Conservation (phyloP, 1,140 invertebrate species). For the Helicoverpa zea region DNA sequence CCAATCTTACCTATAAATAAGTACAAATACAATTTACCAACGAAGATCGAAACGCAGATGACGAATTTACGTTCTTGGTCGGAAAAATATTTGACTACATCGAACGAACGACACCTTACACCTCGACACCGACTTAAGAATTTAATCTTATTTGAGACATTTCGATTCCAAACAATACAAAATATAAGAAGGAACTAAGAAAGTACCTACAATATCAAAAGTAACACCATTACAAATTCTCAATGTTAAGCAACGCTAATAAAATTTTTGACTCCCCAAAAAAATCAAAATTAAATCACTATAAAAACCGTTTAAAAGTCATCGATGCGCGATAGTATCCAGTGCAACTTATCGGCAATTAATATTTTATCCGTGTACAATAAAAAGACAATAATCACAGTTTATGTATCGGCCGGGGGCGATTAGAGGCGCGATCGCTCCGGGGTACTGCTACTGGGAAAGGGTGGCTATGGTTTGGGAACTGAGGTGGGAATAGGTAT, state of each 20-base stretch:
- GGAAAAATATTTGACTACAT: too few relatives aligned
- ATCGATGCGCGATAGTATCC: conserved; percentile 17
- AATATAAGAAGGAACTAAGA: too few relatives aligned
- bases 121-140: too few relatives aligned
- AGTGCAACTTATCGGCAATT: conserved; percentile 51
- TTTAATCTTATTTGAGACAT: too few relatives aligned
- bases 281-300: conserved; percentile 10
- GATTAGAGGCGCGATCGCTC: conserved; percentile 65
- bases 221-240: not conserved
- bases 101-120: too few relatives aligned
- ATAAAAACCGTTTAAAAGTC: conserved; percentile 14
- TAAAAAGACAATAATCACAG: conserved; percentile 81
- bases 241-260: not conserved
- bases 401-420: conserved; percentile 71
- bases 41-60: too few relatives aligned
- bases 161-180: too few relatives aligned
- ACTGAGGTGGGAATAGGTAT: not conserved
- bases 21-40: too few relatives aligned
- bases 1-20: too few relatives aligned
- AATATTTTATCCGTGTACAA: conserved; percentile 70
- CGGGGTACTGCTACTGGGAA: conserved; percentile 51
- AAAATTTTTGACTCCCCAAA: not conserved
- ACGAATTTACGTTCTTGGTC: too few relatives aligned
- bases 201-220: not conserved
- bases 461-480: conserved; percentile 52